Base-by-base conservation (phyloP, 2,888 invertebrate genomes). In the Habrosyne pyritoides region DNA sequence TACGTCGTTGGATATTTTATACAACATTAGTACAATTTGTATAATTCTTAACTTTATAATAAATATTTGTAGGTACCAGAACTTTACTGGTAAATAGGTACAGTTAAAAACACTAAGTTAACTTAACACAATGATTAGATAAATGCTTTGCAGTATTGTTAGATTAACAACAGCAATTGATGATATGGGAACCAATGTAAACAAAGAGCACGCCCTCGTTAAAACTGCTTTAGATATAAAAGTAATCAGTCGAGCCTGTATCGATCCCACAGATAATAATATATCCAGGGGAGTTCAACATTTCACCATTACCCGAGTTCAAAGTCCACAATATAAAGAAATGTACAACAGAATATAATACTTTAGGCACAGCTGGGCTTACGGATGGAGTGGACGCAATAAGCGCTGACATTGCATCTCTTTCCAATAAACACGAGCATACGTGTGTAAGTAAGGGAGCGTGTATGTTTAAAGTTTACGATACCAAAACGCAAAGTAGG, bases 271-370 rank as follows among this genome's bases (percentile, higher is more conserved):
- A 74, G 81, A 84, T 84, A 84, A 80, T 78, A 77, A 75, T 73
- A 73, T 74, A 79, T 72, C 68, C 66, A 66, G 81, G 77, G 74
- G 81, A 79, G 78, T 75, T 75, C 70, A 77, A 76, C 79, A 83
- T 86, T 89, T 89, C 80, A 88, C 88, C 84, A 89, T 85, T 75
- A 82, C 77, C 78, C 66, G 85, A 85, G 91, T 91, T 89, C 91
- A 89, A 91, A 92, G 91, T 90, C 91, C 91, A 89, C 79, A 77
- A 81, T 78, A 87, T 83, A 84, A 84, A 86, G 78, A 82, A 79
- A 81, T 81, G 84, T 80, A 85, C 71, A 75, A 75, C 78, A 78
- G 18, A 42, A 72, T 81, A 80, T 78, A 76, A 83, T 78, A 81
- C 77, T 84, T 82, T 79, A 86, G 84, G 80, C 86, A 86, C 87